Percentiles rank a stretch among this genome's conserved stretches.
Evolutionary conservation across 30 jellyfish, hydroid and myxozoan species (phyloP).

Genomic region (Hydractinia symbiolongicarpus): DNA sequence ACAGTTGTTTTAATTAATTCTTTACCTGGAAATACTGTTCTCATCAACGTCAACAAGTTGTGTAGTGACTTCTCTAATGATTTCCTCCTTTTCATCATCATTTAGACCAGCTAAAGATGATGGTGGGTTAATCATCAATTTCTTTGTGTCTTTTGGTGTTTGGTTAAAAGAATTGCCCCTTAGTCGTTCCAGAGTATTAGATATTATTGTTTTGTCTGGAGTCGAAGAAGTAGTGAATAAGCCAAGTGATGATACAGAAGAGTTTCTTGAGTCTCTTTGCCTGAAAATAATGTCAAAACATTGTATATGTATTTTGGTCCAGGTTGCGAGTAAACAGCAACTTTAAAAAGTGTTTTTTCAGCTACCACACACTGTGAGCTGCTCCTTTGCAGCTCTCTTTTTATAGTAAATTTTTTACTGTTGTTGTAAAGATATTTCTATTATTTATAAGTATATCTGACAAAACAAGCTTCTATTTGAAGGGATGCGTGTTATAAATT

Average conservation of each 20-base stretch:
- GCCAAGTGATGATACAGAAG: slow-evolving; percentile 1
- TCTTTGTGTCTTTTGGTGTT: slow-evolving; percentile 5
- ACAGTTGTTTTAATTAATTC: too few relatives aligned
- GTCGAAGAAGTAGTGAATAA: neutral
- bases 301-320: neutral
- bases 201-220: slow-evolving; percentile 11
- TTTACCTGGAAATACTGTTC: too few relatives aligned
- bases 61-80: neutral
- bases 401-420: too few relatives aligned
- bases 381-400: too few relatives aligned
- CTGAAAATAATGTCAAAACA: neutral
- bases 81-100: slow-evolving; percentile 5
- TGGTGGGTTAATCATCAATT: slow-evolving; percentile 1
- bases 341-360: too few relatives aligned
- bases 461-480: too few relatives aligned
- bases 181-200: slow-evolving; percentile 13
- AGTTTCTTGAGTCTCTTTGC: neutral
- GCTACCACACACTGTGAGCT: too few relatives aligned
- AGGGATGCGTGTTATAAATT: too few relatives aligned
- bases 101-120: slow-evolving; percentile 2
- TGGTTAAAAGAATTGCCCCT: slow-evolving; percentile 2
- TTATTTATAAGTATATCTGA: too few relatives aligned
- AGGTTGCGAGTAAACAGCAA: too few relatives aligned
- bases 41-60: neutral
- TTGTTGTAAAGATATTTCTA: too few relatives aligned